phyloP scores from a whole-genome alignment of 2,797 vertebrate genomes.

The Picus viridis region DNA sequence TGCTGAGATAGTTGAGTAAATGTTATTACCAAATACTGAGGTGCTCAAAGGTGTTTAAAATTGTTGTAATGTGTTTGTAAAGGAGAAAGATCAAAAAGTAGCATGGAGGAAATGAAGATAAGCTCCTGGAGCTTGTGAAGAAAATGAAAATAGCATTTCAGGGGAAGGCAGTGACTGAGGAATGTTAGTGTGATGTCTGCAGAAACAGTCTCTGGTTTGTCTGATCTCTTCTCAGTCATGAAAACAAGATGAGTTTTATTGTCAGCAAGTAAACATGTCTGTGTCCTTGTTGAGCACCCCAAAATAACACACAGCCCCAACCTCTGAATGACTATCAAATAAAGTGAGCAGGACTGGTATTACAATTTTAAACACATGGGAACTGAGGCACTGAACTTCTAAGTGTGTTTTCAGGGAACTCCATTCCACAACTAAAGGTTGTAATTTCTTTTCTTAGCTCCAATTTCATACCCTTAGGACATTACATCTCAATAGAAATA shows the following conservation, averaged over 20 bases:
- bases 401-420: neutral
- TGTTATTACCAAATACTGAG: neutral
- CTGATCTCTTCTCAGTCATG: neutral
- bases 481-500: constrained; percentile 2
- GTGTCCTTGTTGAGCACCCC: neutral
- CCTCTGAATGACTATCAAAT: neutral
- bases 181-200: rapidly evolving
- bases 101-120: neutral
- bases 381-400: neutral
- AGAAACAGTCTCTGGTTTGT: neutral
- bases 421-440: neutral
- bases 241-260: neutral
- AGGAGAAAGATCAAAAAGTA: neutral
- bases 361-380: neutral
- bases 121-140: neutral
- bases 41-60: neutral
- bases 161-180: neutral
- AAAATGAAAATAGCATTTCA: neutral
- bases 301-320: neutral
- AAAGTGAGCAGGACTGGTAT: neutral
- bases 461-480: neutral
- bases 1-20: neutral
- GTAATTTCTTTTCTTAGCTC: neutral
- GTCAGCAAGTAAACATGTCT: neutral
- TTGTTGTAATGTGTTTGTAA: neutral